A percentile compares a stretch with the other conserved stretches of the same genome.
These are phyloP conservation scores for Thalpophila matura DNA, from an alignment of 2,888 invertebrate species.

Conservation along the genomic window DNA sequence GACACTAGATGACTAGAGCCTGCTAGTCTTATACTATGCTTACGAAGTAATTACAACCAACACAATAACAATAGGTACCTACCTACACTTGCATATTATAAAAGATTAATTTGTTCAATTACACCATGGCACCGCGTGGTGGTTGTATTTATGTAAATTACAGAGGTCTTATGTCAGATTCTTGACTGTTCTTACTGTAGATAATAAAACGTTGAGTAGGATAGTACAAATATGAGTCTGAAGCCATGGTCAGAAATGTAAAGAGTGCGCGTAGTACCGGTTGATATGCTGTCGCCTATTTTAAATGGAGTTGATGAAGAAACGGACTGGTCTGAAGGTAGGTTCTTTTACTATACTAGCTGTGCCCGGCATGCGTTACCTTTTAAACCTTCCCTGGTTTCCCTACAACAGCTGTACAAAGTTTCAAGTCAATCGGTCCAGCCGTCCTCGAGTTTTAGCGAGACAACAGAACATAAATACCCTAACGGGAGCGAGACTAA, in stretches of 20 bases:
- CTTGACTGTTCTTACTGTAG: background rate
- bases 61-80: too few relatives aligned
- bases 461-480: too few relatives aligned
- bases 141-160: background rate
- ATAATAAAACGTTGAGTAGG: background rate
- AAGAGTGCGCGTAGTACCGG: background rate
- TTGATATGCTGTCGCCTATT: conserved; percentile 7
- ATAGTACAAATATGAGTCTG: background rate
- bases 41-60: background rate
- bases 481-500: too few relatives aligned
- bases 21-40: too few relatives aligned
- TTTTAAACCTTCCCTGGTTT: too few relatives aligned
- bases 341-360: background rate
- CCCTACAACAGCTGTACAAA: background rate
- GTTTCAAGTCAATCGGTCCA: too few relatives aligned
- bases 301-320: background rate
- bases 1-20: too few relatives aligned
- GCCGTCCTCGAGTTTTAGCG: too few relatives aligned
- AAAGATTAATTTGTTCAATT: conserved; percentile 2
- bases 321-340: conserved; percentile 17
- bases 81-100: background rate
- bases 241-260: background rate
- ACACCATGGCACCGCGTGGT: background rate
- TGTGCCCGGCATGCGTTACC: too few relatives aligned
- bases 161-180: background rate